Base-by-base conservation (phyloP, 2,797 vertebrate species). In the Hipposideros larvatus region DNA sequence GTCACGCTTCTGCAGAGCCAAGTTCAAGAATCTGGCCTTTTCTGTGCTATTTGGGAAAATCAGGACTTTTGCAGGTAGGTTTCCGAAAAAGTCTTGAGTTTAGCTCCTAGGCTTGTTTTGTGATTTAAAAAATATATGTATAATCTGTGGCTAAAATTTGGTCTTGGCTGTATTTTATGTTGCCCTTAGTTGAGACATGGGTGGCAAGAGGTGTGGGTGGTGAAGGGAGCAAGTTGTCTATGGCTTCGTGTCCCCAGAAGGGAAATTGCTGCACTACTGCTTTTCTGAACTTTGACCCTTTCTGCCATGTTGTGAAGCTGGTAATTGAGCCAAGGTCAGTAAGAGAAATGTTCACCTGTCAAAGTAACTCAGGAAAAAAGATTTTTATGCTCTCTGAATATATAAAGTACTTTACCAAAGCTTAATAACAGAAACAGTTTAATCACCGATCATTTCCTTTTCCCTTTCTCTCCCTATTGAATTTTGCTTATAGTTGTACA, bases 401-500 rank as follows among this genome's bases (percentile, higher is more conserved):
- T 68, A 26, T 13, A 31, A 94, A 97, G 73, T 34, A 11, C 41
- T 51, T 5, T 51, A 28, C 46, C 66, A 86, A 94, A 87, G 37
- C 77, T 90, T 82, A 86, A 94, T 68, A 68, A 87, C 80, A 70
- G 95, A 93, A 87, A 66, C 26, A 51, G 11, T 15, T 75, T 21
- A 2, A 4, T 48, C 57, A 73, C 71, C 41, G 51, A 59, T 87
- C 77, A 66, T 59, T 43, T 82, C 83, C 13, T 48, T 79, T 90
- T 93, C 22, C 22, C 59, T 88, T 26, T 73, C 28, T 55, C 75
- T 75, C 55, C 31, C 2, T 28, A 13, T 3, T 90, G n/a, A 79
- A 34, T 91, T 92, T 94, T 87, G 59, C 55, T 90, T 91, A 48
- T 13, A 22, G 18, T 70, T 83, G 24, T 77, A 19, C 21, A 31